Evolutionary conservation across 2,888 invertebrate genomes (phyloP), one percentile per base, ranked within the genome.

Genomic region (Nymphalis c-album): DNA sequence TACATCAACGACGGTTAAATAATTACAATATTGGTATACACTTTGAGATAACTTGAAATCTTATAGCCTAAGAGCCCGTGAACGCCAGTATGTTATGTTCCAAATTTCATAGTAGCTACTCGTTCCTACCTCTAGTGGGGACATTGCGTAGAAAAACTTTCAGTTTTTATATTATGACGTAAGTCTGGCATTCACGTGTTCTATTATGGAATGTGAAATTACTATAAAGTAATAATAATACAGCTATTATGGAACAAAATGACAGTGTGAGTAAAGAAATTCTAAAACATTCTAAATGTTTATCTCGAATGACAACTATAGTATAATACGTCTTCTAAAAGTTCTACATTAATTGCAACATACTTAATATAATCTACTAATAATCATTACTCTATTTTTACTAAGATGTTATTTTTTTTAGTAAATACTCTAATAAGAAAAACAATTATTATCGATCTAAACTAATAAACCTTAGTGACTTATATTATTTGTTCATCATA

Each of bases 391-490:
- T 40, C 4, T 55, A n/a, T 40, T 18, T 18, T 40, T 55, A 35
- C 55, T 55, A 55, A 55, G 13, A 17, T 31, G 51, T 50, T 55
- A n/a, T 31, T 7, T 57, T 57, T 57, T 57, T 18, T 57, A 40
- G 6, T 57, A 18, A 57, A 13, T 40, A 13, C 40, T 40, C 18
- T 57, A 40, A 57, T 57, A 10, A 40, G 18, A 40, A 57, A 57
- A 57, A 18, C 40, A 40, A 57, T 57, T 13, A 40, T 40, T 13
- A 13, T 13, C 10, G 40, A 40, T 40, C 40, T 13, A 57, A 35
- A 13, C 35, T 40, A 13, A 40, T n/a, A 18, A 57, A 16, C 16
- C 35, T 57, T n/a, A 57, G 40, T 57, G 40, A 40, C 10, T 35
- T 35, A 57, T n/a, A 17, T 10, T n/a, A n/a, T 40, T 8, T 40